A percentile compares a stretch with the other conserved stretches of the same genome.
Conservation (phyloP, 2,888 invertebrate genomes). For the Penaeus monodon region DNA sequence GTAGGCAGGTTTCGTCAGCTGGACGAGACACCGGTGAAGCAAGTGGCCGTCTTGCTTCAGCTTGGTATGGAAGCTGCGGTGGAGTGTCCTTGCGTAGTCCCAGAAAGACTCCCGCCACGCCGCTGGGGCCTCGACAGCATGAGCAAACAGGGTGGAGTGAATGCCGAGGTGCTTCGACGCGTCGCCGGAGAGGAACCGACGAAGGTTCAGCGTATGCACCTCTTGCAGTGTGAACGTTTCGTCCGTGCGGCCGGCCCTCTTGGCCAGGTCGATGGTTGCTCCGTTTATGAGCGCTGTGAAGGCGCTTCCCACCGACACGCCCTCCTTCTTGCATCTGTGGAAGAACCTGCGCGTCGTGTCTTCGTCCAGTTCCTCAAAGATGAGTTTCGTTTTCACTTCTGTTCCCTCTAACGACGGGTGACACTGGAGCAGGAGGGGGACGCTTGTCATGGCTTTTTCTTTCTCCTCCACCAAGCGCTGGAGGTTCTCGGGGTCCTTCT, state of each 20-base stretch:
- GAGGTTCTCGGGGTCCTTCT: too few relatives aligned
- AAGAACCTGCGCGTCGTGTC: background rate
- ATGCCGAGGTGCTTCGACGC: too few relatives aligned
- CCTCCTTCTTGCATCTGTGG: conserved; percentile 23
- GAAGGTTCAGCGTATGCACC: too few relatives aligned
- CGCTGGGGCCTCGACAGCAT: background rate
- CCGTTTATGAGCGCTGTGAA: conserved; percentile 35
- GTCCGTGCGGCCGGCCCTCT: background rate
- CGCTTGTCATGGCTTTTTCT: too few relatives aligned
- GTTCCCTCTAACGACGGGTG: too few relatives aligned
- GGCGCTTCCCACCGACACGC: conserved; percentile 34
- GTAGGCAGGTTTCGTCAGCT: too few relatives aligned
- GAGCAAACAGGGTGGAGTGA: background rate
- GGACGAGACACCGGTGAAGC: too few relatives aligned
- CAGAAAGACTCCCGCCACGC: conserved; percentile 19
- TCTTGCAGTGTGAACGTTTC: conserved; percentile 4
- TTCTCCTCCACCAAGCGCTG: too few relatives aligned
- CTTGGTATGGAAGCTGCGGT: background rate
- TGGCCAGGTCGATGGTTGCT: conserved; percentile 21
- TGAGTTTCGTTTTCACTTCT: too few relatives aligned
- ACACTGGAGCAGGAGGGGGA: too few relatives aligned
- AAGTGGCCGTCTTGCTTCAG: background rate
- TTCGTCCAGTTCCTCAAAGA: background rate
- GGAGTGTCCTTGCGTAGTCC: conserved; percentile 15
- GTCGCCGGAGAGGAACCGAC: too few relatives aligned